Base-by-base conservation (phyloP, 2,888 invertebrate species). In the Phalera bucephala region DNA sequence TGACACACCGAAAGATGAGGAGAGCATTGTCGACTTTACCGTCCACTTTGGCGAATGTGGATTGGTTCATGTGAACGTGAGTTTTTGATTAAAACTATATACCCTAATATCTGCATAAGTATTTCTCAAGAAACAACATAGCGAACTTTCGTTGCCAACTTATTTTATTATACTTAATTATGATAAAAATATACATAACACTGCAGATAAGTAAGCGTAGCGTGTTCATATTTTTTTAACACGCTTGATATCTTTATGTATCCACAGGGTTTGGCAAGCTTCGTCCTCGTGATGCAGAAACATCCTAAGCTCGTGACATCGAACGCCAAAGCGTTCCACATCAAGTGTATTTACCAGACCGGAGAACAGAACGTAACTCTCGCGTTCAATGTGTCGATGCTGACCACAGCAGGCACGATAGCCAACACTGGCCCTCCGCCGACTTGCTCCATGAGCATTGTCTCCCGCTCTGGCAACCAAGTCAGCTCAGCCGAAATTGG, bases 381-480 rank as follows among this genome's bases (percentile, higher is more conserved):
- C 21, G 97, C 97, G 25, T 97, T 97, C 79, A 98, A 98, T 75
- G 97, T 97, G 5, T 97, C 97, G 6, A 97, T 97, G 97, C 81
- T 97, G 52, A 97, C 97, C 0, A 97, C 97, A 0, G 97, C 97
- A 0, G 97, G 97, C 34, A 98, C 97, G 0, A 97, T 98, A 46
- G 97, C 97, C 25, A 97, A 98, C 71, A 97, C 97, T 0, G 97
- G 97, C 31, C 97, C 97, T 15, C 97, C 97, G 30, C 97, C 97
- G 6, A 95, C 95, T 7, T 97, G 97, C 75, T 91, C 95, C 38
- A 97, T 98, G 97, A 93, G 94, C 65, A 97, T 98, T 50, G 95
- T 97, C 12, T 95, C 96, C 14, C 92, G 94, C 31, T 94, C 94
- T 22, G 97, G 97, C 5, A 94, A 95, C 65, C 96, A 96, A 81